Evolutionary conservation across 2,797 vertebrate genomes (phyloP), one percentile per base, ranked within the genome.

Genomic region (Parauchenoglanis punctatus): DNA sequence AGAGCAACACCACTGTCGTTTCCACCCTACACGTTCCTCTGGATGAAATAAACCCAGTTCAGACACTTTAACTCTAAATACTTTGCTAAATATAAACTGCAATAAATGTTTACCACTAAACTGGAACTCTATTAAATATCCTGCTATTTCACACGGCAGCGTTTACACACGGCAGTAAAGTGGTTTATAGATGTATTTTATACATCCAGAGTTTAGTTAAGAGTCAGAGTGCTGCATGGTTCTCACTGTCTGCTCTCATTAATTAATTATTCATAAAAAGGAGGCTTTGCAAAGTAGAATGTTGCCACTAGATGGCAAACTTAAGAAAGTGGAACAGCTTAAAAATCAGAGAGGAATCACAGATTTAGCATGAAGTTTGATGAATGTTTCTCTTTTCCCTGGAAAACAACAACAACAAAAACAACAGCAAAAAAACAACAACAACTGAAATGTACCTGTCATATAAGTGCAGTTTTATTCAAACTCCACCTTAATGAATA

Each of bases 251-350:
- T 28, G 20, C 58, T 72, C 40, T 63, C 61, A 35, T 81, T 87
- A 80, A 86, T 13, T 49, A 3, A 46, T 76, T 76, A 76, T 28
- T 2, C 35, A 35, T 44, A 10, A 44, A 72, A 40, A 44, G 6
- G 2, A 80, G 1, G 2, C n/a, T 88, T 82, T 81, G 85, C 52
- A 81, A 83, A 85, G 68, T 63, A 72, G 28, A 17, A 52, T 31
- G 49, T 76, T 84, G n/a, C 88, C 90, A 89, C 86, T 90, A 89
- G 88, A 86, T 86, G 88, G 88, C 88, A 85, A 87, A 88, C 63
- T 10, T 35, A 59, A 58, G 23, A 49, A 49, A 25, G 4, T 12
- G 44, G 40, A 49, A 46, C 20, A 25, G 72, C 10, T 75, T 40
- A 0, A 23, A 73, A 44, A 58, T 58, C n/a, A 18, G 11, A 80